Percentiles rank a stretch among this genome's conserved stretches.
phyloP scores from a whole-genome alignment of 2,888 invertebrate species.

The Anthophora plumipes region DNA sequence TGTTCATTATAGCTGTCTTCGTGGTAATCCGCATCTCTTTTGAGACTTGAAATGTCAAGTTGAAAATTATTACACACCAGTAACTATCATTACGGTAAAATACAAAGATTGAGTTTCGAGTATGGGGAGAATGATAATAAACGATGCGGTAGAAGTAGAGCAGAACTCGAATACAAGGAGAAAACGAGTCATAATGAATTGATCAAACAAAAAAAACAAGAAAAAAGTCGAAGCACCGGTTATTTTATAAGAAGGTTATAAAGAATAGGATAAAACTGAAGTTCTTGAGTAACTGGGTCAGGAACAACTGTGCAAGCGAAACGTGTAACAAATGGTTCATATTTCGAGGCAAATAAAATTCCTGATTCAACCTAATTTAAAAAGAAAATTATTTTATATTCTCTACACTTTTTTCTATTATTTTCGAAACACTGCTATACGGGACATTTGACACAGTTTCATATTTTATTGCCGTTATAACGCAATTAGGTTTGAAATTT shows the following conservation, averaged over 20 bases:
- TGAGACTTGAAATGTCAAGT: not conserved
- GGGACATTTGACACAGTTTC: not conserved
- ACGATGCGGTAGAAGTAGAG: constrained; percentile 18
- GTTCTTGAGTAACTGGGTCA: not conserved
- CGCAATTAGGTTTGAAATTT: too few relatives aligned
- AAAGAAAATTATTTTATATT: too few relatives aligned
- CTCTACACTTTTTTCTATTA: too few relatives aligned
- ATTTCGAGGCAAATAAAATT: not conserved
- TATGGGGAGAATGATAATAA: constrained; percentile 2
- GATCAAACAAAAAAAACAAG: constrained; percentile 6
- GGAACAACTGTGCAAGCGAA: not conserved
- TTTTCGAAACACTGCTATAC: not conserved
- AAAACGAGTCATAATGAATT: constrained; percentile 16
- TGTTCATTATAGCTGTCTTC: not conserved
- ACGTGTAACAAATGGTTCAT: not conserved
- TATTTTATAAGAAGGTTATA: constrained; percentile 8
- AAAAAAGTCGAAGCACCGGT: not conserved
- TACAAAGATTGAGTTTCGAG: not conserved
- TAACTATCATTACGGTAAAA: too few relatives aligned
- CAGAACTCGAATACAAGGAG: constrained; percentile 16
- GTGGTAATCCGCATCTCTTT: not conserved
- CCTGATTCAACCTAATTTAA: too few relatives aligned
- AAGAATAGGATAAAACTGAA: not conserved
- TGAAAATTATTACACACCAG: not conserved
- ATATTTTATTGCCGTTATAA: not conserved